Evolutionary conservation across 1,140 invertebrate species (phyloP), one percentile per base, ranked within the genome.

Genomic region (Kradibia gibbosae): DNA sequence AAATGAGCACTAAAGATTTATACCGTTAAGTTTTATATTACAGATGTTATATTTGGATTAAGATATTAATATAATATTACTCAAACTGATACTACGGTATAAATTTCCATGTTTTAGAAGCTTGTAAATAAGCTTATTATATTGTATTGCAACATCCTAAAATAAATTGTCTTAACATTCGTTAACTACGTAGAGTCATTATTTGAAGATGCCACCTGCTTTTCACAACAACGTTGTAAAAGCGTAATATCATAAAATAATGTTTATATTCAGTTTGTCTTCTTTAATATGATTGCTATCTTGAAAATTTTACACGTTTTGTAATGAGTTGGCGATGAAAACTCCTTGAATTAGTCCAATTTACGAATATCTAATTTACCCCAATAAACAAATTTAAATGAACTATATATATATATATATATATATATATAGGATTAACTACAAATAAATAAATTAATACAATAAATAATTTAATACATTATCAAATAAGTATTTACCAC

Each of bases 251-350:
- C 75, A 36, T 77, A 77, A 67, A 77, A 50, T n/a, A 65, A 25
- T 77, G 42, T 42, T 62, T 48, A 77, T 77, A 15, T 77, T 77
- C 28, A 50, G 55, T 77, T 77, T 77, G 60, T 65, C 39, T 34
- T 77, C 28, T 13, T 28, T 22, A 25, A 57, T 22, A 60, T 11
- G 53, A 45, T 42, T 13, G 39, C 20, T 75, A 39, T 34, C 36
- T 74, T 28, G 34, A 20, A 74, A 42, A 60, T 75, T 42, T 39
- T 60, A 25, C 39, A 77, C 34, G 34, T 39, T 13, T 8, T 60
- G 55, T 57, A 75, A 60, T 42, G 53, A 75, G 73, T 34, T 45
- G 36, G 55, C n/a, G 55, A 42, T 42, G 28, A 39, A 42, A 50
- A 74, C 31, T 22, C 8, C 42, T 48, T 72, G 25, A 28, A 48